A percentile compares a stretch with the other conserved stretches of the same genome.
phyloP scores from a whole-genome alignment of 1,140 invertebrate genomes.

The Ceratitis capitata region DNA sequence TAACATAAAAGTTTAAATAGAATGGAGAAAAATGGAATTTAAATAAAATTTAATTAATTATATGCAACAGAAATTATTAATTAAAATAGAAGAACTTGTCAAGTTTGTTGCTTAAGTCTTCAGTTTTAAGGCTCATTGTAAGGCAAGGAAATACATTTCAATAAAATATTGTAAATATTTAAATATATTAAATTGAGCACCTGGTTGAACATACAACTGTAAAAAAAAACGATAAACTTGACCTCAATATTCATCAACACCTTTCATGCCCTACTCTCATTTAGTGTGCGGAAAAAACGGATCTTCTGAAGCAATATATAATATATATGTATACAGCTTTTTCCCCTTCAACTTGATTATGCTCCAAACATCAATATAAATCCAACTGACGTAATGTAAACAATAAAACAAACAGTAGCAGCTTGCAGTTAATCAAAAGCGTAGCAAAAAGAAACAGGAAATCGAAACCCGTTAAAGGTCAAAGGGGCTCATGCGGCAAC shows the following conservation, averaged over 20 bases:
- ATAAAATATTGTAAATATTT: no score
- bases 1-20: no score
- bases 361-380: neutral
- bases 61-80: no score
- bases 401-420: neutral
- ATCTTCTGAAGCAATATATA: neutral
- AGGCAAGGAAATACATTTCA: no score
- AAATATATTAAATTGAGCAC: no score
- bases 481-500: neutral
- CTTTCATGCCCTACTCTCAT: neutral
- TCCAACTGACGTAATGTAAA: neutral
- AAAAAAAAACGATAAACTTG: constrained; percentile 10
- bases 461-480: neutral
- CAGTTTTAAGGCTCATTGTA: no score
- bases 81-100: no score
- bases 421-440: neutral
- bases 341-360: neutral
- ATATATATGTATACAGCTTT: no score
- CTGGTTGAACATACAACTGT: no score
- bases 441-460: neutral
- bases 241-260: neutral
- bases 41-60: no score
- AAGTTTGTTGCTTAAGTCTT: no score
- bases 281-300: neutral
- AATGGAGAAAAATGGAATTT: no score